phyloP scores from a whole-genome alignment of 2,113 vertebrate genomes.

The Paradoxurus hermaphroditus region DNA sequence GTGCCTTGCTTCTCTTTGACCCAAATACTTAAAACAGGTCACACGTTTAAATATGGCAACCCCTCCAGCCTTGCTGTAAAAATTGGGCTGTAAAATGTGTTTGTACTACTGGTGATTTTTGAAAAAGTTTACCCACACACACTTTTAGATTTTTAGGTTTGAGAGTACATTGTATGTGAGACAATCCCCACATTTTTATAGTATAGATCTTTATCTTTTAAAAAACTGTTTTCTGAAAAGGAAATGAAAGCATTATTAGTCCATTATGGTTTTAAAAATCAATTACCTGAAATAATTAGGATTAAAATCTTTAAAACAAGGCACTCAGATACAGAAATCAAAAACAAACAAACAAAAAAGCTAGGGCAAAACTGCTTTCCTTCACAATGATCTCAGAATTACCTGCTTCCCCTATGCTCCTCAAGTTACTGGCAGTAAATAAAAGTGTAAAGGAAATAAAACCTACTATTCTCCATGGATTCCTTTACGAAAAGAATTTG shows the following conservation, averaged over 20 bases:
- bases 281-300: not conserved
- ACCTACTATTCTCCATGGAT: not conserved
- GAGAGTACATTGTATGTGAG: not conserved
- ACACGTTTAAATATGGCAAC: conserved; percentile 69
- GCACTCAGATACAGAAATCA: not conserved
- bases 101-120: conserved; percentile 23
- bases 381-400: not conserved
- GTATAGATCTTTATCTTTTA: not conserved
- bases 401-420: not conserved
- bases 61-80: conserved; percentile 57
- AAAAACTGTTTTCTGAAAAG: not conserved
- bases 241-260: not conserved
- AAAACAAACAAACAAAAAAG: not conserved
- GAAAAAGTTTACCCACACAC: not conserved
- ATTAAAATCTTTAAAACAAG: conserved; percentile 5
- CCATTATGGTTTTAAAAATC: not conserved
- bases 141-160: conserved; percentile 34
- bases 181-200: not conserved
- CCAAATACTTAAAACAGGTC: conserved; percentile 75
- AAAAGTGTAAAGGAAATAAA: not conserved
- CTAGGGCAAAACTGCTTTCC: not conserved
- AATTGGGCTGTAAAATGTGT: conserved; percentile 53
- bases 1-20: conserved; percentile 66
- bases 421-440: not conserved
- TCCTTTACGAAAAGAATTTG: not conserved